These are phyloP conservation scores for Drosophila merina DNA, from an alignment of 2,888 invertebrate genomes.

Conservation along the genomic window DNA sequence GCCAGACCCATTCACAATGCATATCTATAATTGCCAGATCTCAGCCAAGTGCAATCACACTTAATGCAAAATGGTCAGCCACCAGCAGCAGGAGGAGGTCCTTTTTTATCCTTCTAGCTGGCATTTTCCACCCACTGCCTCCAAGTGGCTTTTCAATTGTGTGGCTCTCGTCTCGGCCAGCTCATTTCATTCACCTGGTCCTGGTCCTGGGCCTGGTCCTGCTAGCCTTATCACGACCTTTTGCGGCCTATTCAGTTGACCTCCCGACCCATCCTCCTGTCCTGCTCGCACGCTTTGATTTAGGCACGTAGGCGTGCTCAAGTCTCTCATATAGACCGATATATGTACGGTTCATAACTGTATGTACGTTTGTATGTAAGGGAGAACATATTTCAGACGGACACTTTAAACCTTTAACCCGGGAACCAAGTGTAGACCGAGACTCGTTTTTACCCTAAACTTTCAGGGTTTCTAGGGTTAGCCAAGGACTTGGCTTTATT, in stretches of 20 bases:
- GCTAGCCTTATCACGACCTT: constrained; percentile 44
- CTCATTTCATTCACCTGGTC: constrained; percentile 32
- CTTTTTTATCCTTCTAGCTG: too few relatives aligned
- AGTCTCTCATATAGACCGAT: constrained; percentile 28
- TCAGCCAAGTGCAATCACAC: constrained; percentile 46
- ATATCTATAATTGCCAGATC: constrained; percentile 53
- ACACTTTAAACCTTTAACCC: constrained; percentile 50
- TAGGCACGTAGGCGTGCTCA: constrained; percentile 57
- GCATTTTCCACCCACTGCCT: background rate
- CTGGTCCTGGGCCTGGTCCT: background rate
- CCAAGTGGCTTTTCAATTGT: constrained; percentile 37
- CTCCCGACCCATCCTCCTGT: background rate
- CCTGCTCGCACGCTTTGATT: constrained; percentile 31
- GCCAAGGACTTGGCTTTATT: background rate
- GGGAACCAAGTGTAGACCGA: constrained; percentile 18
- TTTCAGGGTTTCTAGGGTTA: background rate
- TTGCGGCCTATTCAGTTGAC: constrained; percentile 39
- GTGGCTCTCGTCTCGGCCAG: constrained; percentile 37
- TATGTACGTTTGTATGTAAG: background rate
- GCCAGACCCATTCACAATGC: constrained; percentile 35
- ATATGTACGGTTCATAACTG: constrained; percentile 3
- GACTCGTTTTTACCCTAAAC: too few relatives aligned
- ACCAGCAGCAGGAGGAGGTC: background rate
- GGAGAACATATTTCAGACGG: constrained; percentile 20
- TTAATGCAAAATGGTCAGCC: constrained; percentile 44